Evolutionary conservation across 2,888 invertebrate species (phyloP).

Genomic region (Penaeus monodon): DNA sequence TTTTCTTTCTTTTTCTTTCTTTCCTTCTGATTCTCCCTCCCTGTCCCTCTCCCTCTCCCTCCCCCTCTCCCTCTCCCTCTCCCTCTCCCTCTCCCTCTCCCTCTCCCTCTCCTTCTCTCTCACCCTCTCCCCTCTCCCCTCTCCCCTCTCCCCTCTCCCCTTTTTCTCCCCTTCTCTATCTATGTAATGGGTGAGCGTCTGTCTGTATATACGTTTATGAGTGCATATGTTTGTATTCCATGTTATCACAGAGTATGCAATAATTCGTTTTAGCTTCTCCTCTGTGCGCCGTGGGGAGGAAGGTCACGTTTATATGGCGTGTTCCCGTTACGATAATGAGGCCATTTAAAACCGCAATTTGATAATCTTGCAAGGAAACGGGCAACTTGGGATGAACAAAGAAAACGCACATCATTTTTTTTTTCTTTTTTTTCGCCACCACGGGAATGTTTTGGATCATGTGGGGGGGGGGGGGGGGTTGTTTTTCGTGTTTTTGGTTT

Average conservation of each 20-base stretch:
- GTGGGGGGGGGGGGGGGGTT: background rate
- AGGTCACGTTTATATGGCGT: no score
- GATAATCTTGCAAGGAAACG: no score
- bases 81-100: background rate
- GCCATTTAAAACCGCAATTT: no score
- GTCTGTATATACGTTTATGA: background rate
- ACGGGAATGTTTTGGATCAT: background rate
- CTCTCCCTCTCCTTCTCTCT: background rate
- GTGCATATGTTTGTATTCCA: background rate
- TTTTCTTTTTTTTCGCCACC: no score
- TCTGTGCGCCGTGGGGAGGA: no score
- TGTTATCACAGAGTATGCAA: no score
- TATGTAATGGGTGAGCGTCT: background rate
- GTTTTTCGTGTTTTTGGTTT: background rate
- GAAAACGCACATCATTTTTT: no score
- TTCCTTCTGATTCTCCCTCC: no score
- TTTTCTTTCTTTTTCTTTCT: no score
- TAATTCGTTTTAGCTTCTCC: no score
- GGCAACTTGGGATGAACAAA: no score
- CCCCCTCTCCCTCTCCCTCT: background rate
- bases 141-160: background rate
- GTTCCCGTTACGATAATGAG: no score
- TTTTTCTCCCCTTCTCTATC: background rate
- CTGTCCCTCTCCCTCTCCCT: background rate
- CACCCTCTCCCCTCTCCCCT: background rate